Evolutionary conservation across 2,797 vertebrate genomes (phyloP).

Genomic region (Harpagifer antarcticus): DNA sequence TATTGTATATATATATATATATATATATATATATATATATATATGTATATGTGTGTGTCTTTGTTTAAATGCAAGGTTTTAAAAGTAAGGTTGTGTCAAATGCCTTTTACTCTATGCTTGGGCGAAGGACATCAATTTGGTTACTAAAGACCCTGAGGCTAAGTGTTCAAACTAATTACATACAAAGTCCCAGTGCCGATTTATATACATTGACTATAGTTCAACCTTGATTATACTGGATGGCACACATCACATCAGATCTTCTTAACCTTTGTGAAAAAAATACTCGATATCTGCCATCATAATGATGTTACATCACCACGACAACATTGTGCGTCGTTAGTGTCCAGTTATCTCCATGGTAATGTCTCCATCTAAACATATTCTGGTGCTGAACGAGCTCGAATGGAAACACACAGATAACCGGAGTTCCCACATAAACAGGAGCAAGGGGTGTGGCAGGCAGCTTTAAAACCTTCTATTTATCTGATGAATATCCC

Average conservation of each 20-base stretch:
- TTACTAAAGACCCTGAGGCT: not conserved
- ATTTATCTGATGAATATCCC: no score
- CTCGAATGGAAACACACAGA: conserved; percentile 27
- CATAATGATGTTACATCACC: conserved; percentile 65
- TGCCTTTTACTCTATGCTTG: not conserved
- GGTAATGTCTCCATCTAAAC: conserved; percentile 78
- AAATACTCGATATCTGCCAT: conserved; percentile 35
- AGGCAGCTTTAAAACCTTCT: not conserved
- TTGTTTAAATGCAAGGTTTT: not conserved
- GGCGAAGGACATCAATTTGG: not conserved
- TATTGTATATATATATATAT: not conserved
- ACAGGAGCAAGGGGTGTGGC: conserved; percentile 54
- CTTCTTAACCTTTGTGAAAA: conserved; percentile 27
- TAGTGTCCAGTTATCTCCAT: conserved; percentile 83
- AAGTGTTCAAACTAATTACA: not conserved
- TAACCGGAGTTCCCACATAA: not conserved
- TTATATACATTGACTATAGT: not conserved
- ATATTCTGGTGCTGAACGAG: conserved; percentile 46
- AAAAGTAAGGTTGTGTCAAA: not conserved
- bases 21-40: no score
- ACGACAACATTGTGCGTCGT: conserved; percentile 76
- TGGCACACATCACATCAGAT: conserved; percentile 29
- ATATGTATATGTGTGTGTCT: not conserved
- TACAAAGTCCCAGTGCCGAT: not conserved
- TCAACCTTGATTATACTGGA: not conserved